Evolutionary conservation across 2,888 invertebrate genomes (phyloP), one percentile per base, ranked within the genome.

Genomic region (Yponomeuta evonymella): DNA sequence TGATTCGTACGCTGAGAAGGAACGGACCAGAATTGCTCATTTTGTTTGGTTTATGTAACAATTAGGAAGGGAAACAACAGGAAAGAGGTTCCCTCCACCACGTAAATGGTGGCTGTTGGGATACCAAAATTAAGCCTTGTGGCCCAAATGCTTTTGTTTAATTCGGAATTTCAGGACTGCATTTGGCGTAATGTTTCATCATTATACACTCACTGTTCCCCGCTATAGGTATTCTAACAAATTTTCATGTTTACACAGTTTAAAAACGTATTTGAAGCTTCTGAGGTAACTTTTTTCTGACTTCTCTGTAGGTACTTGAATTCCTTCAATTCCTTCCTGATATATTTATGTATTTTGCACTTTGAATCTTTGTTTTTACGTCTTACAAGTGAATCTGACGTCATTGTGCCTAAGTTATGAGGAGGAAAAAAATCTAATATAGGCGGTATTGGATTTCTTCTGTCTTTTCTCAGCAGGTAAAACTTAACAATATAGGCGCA

Each of bases 31-130:
- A 79, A 83, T 79, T 78, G 80, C 84, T 79, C 83, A 80, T 84
- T 86, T 83, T 81, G 82, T 86, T 86, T 83, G 83, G 83, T 86
- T 88, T 85, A 87, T 86, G 83, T 83, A 83, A 86, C 87, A 88
- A 89, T 88, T 87, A 87, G 80, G 79, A 80, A 82, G 79, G 79
- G 79, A 77, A 82, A 83, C 81, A 79, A 76, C 81, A 81, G 80
- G 78, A 82, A 83, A 81, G 81, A 82, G 82, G 82, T 83, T 78
- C 82, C 79, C 76, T 76, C 79, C 77, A 77, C 77, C 74, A 76
- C 76, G 77, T 83, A 84, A 58, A 86, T 83, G 81, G 78, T 76
- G 77, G 78, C 79, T 79, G 83, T 84, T 85, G 79, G 77, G 77
- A 75, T 80, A 79, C 82, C 82, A 79, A 83, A 87, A 88, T 86